Base-by-base conservation (phyloP, 2,888 invertebrate genomes). In the Pachycephus smyrnensis region DNA sequence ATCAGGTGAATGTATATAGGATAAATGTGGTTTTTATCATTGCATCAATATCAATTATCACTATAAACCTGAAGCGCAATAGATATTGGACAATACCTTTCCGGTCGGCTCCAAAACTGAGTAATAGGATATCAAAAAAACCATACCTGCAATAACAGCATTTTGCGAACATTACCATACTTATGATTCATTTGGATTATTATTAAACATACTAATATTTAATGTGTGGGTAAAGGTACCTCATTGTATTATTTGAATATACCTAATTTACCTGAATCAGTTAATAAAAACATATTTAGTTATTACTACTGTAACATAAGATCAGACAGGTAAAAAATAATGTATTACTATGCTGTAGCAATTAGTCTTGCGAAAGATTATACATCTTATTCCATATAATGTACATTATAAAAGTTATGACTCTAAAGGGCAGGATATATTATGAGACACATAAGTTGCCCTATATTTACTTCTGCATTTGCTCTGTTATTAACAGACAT, bases 1-100 rank as follows among this genome's bases (percentile, higher is more conserved):
- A 97, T 92, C 97, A 97, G 90, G 91, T 91, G 77, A 79, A 32
- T 30, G 32, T 73, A 23, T 55, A 55, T 55, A 55, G 9, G 55
- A 55, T 55, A 55, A 55, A 55, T 55, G 23, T 55, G 9, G 6
- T 55, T 55, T 55, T 55, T 6, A 55, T 15, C 6, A 40, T 55
- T 55, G 1, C 15, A 55, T 55, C 23, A 55, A 9, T 23, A 55
- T 55, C 2, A 55, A 55, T 55, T 55, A 55, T 9, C 55, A 23
- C 55, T 23, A 55, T 40, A 23, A 55, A 23, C 6, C 9, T 2
- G 9, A 55, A 55, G 6, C 23, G 23, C 23, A 55, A 55, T 55
- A 55, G 23, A 23, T 55, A 23, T 55, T 55, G 55, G 55, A 55
- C 55, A 23, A 2, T 55, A 55, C 23, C 9, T 55, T 23, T 55